phyloP scores from a whole-genome alignment of 2,797 vertebrate species.

The Urosaurus nigricauda region DNA sequence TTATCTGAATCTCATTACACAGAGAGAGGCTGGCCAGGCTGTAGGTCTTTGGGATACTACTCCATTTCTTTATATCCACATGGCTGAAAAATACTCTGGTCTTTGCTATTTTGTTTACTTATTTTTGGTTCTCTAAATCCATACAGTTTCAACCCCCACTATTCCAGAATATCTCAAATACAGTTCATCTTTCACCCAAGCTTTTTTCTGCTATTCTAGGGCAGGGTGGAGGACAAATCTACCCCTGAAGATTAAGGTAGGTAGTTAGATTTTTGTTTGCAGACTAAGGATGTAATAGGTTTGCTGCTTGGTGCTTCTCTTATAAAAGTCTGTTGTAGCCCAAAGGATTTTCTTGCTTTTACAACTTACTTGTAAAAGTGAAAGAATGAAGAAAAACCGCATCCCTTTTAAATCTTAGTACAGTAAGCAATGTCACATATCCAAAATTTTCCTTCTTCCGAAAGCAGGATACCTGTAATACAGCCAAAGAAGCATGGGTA shows the following conservation, averaged over 20 bases:
- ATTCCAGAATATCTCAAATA: not conserved
- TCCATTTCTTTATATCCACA: not conserved
- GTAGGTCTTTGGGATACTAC: not conserved
- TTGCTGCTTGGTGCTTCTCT: not conserved
- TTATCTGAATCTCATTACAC: constrained; percentile 9
- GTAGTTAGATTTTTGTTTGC: not conserved
- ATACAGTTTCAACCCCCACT: no score
- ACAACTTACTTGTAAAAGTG: not conserved
- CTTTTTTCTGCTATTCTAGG: not conserved
- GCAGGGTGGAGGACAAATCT: not conserved
- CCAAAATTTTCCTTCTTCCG: not conserved
- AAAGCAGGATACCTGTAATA: not conserved
- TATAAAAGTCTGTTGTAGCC: not conserved
- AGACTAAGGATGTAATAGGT: no score
- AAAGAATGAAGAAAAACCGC: not conserved
- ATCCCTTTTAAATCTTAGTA: not conserved
- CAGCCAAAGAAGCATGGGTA: not conserved
- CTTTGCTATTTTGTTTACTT: not conserved
- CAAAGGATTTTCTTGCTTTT: not conserved
- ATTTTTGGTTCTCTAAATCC: not conserved
- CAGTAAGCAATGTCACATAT: not conserved
- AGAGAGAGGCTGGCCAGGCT: not conserved
- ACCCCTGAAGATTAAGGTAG: not conserved
- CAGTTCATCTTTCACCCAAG: not conserved
- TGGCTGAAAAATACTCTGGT: not conserved